Conservation (phyloP, 2,113 vertebrate genomes). For the Junco hyemalis region DNA sequence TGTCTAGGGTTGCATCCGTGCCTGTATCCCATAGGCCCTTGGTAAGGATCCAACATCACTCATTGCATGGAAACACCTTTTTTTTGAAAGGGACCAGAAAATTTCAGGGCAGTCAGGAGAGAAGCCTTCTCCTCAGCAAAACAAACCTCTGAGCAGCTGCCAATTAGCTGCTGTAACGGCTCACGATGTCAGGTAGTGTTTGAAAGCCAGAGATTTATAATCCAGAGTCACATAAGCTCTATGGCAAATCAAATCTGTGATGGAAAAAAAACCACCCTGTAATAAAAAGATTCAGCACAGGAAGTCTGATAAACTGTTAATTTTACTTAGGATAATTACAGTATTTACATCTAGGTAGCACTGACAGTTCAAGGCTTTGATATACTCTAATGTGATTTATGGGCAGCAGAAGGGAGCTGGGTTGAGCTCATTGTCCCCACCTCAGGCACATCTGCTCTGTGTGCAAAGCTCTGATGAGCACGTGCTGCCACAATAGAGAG, state of each 20-base stretch:
- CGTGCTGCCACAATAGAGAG: neutral
- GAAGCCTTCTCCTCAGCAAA: neutral
- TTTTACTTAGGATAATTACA: constrained; percentile 41
- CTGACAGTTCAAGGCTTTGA: constrained; percentile 36
- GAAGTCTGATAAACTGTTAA: constrained; percentile 48
- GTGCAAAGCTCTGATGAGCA: neutral
- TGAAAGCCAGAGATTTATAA: constrained; percentile 39
- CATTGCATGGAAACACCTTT: neutral
- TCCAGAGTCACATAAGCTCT: neutral
- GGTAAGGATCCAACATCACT: neutral
- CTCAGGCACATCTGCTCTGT: neutral
- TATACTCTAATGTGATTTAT: constrained; percentile 33
- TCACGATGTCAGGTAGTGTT: neutral
- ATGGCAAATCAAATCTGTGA: constrained; percentile 38
- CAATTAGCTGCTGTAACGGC: neutral
- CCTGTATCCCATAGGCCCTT: neutral
- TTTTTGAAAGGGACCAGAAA: neutral
- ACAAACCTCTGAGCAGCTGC: neutral
- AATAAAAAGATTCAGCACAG: constrained; percentile 34
- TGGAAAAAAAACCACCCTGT: neutral
- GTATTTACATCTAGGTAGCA: neutral
- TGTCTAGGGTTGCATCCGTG: fast-evolving
- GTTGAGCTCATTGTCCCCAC: neutral
- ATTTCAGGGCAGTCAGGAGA: neutral
- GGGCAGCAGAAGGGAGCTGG: neutral